These are phyloP conservation scores for Lanius collurio DNA, from an alignment of 2,113 vertebrate species.

Conservation along the genomic window DNA sequence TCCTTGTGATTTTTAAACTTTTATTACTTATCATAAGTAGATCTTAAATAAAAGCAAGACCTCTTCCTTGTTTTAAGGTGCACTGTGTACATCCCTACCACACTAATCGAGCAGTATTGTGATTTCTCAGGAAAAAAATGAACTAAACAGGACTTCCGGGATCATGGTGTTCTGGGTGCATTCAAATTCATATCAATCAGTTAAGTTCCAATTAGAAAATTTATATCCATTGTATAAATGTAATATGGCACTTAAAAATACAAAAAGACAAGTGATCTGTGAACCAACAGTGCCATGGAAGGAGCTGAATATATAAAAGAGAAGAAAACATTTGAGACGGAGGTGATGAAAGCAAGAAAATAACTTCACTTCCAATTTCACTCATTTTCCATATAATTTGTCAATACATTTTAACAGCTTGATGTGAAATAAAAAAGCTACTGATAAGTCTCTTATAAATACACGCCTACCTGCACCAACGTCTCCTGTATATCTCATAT, in stretches of 20 bases:
- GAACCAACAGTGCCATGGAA: neutral
- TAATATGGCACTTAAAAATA: neutral
- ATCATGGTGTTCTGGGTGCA: neutral
- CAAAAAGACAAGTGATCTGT: neutral
- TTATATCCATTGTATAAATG: neutral
- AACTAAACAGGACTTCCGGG: neutral
- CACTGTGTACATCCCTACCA: neutral
- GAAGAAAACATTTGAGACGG: neutral
- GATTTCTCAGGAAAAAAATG: neutral
- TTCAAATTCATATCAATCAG: neutral
- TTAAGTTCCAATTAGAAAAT: neutral
- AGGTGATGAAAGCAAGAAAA: neutral
- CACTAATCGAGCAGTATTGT: neutral
- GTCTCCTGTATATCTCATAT: neutral
- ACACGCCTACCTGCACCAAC: neutral
- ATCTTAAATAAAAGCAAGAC: neutral
- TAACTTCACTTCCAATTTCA: neutral
- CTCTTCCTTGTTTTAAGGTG: neutral
- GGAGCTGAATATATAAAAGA: neutral
- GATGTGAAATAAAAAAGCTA: neutral
- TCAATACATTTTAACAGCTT: slow-evolving; percentile 5
- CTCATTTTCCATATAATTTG: neutral
- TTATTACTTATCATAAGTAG: neutral
- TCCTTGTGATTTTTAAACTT: accelerated
- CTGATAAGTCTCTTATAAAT: neutral